These are phyloP conservation scores for Agrypnus murinus DNA, from an alignment of 2,888 invertebrate genomes.

Conservation along the genomic window DNA sequence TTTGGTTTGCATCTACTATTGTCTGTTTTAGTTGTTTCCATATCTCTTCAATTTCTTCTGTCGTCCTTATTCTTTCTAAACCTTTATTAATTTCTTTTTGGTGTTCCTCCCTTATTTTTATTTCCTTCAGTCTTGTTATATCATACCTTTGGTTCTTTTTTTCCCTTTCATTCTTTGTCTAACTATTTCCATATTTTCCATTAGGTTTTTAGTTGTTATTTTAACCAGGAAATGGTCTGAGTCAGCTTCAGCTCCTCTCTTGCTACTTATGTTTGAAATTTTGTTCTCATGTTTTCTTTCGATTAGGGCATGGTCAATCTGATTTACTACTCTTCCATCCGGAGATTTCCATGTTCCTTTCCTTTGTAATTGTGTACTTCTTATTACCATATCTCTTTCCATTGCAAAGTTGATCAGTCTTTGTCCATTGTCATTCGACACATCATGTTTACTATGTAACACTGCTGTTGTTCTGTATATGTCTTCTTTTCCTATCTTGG, in stretches of 20 bases:
- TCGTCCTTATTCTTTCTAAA: neutral
- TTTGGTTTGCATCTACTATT: neutral
- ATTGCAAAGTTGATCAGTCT: too few relatives aligned
- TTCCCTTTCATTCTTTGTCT: too few relatives aligned
- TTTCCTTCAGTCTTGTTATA: too few relatives aligned
- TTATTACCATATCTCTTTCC: neutral
- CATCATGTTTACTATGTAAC: neutral
- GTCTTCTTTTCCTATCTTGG: neutral
- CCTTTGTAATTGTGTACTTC: neutral
- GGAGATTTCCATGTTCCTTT: slow-evolving; percentile 19
- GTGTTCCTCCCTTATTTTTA: too few relatives aligned
- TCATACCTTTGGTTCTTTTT: too few relatives aligned
- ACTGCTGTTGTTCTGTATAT: neutral
- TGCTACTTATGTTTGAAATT: neutral
- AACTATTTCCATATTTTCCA: too few relatives aligned
- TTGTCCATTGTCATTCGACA: neutral
- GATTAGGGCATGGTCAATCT: slow-evolving; percentile 9
- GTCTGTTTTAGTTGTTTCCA: neutral
- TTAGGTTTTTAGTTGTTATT: too few relatives aligned
- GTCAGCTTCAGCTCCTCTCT: slow-evolving; percentile 1
- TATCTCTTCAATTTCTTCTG: neutral
- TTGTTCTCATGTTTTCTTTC: neutral
- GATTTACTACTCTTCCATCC: slow-evolving; percentile 2
- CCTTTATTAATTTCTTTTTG: neutral
- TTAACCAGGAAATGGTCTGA: slow-evolving; percentile 3